Evolutionary conservation across 2,888 invertebrate species (phyloP).

Genomic region (Cremastinae sp.): DNA sequence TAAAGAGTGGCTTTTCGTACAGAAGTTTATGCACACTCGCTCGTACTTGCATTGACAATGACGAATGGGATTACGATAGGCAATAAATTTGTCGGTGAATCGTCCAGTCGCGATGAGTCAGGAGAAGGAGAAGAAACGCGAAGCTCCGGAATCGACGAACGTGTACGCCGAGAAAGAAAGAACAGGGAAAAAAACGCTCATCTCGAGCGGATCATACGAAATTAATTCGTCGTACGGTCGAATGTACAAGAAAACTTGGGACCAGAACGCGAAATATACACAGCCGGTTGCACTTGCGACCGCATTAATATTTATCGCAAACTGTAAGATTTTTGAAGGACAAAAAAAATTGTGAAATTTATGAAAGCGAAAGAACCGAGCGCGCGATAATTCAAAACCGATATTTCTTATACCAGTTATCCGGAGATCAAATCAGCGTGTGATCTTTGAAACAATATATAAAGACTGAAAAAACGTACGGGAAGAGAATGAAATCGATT

Average conservation of each 20-base stretch:
- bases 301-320: not conserved
- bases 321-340: not conserved
- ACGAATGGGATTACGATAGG: conserved; percentile 58
- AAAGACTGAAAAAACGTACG: too few relatives aligned
- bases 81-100: conserved; percentile 61
- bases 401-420: too few relatives aligned
- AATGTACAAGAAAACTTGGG: conserved; percentile 53
- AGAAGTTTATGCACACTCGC: conserved; percentile 26
- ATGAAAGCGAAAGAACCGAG: too few relatives aligned
- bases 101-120: conserved; percentile 13
- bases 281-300: not conserved
- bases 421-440: too few relatives aligned
- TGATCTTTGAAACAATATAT: too few relatives aligned
- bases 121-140: conserved; percentile 34
- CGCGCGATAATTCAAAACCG: too few relatives aligned
- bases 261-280: conserved; percentile 40
- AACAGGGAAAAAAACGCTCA: conserved; percentile 62
- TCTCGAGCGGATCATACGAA: conserved; percentile 62
- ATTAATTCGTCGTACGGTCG: conserved; percentile 66
- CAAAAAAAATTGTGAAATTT: not conserved
- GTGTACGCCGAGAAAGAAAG: conserved; percentile 29
- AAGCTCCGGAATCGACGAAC: conserved; percentile 28
- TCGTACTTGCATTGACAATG: conserved; percentile 58
- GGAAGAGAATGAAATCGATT: too few relatives aligned
- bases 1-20: not conserved